Conservation (phyloP, 1,140 invertebrate genomes). For the Brachystomella parvula region DNA sequence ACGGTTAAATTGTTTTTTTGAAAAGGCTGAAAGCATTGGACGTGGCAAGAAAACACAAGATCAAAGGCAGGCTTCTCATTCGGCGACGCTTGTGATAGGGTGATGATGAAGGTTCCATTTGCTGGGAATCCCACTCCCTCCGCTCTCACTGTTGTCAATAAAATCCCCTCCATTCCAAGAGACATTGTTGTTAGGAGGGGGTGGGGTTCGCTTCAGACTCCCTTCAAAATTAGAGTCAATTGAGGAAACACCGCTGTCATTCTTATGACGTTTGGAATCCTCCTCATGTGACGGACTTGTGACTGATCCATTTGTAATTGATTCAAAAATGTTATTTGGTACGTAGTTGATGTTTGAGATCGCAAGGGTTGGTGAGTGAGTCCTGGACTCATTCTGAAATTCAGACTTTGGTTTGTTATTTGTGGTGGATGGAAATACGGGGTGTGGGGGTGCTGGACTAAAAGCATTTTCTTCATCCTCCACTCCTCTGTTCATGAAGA, state of each 20-base stretch:
- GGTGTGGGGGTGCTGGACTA: constrained; percentile 11
- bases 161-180: background rate
- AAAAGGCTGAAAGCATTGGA: too few species aligned
- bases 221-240: constrained; percentile 14
- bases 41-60: too few species aligned
- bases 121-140: too few species aligned
- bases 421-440: background rate
- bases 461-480: constrained; percentile 11
- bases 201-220: background rate
- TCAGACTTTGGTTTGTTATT: too few species aligned
- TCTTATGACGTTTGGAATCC: constrained; percentile 27
- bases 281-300: background rate
- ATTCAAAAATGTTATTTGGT: constrained; percentile 16
- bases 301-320: background rate
- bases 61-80: too few species aligned
- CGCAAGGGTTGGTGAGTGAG: background rate
- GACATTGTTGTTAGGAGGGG: background rate
- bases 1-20: too few species aligned
- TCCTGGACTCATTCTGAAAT: too few species aligned
- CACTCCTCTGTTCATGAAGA: constrained; percentile 16
- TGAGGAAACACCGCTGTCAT: constrained; percentile 35
- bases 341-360: constrained; percentile 23
- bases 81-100: too few species aligned
- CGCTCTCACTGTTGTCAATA: background rate
- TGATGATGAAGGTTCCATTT: too few species aligned